Percentiles rank a stretch among this genome's conserved stretches.
Conservation (phyloP, 2,113 vertebrate genomes). For the Cheirogaleus medius region DNA sequence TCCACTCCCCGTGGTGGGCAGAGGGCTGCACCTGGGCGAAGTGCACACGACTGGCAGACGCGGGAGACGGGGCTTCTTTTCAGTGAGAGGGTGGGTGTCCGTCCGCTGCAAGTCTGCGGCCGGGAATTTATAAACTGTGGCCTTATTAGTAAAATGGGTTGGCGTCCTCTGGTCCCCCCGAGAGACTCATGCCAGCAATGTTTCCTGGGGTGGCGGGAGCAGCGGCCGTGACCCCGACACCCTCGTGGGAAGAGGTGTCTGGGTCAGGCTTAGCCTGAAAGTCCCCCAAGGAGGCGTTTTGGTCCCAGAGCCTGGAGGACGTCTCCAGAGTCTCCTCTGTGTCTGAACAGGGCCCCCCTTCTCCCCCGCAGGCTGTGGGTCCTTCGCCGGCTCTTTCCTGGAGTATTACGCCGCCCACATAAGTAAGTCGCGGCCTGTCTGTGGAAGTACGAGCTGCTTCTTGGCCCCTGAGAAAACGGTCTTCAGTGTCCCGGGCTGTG, state of each 20-base stretch:
- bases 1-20: not conserved
- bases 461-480: not conserved
- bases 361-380: slow-evolving; percentile 87
- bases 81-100: not conserved
- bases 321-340: fast-evolving
- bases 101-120: fast-evolving
- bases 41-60: no score
- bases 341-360: not conserved
- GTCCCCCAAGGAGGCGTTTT: not conserved
- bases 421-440: slow-evolving; percentile 87
- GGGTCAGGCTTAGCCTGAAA: no score
- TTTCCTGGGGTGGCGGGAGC: not conserved
- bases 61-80: not conserved
- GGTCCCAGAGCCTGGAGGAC: not conserved
- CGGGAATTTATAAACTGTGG: not conserved
- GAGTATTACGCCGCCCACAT: slow-evolving; percentile 93
- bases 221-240: no score
- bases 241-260: not conserved
- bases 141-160: not conserved
- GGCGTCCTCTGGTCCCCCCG: not conserved
- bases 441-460: fast-evolving
- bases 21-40: not conserved
- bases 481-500: not conserved
- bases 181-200: not conserved
- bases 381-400: slow-evolving; percentile 94